Base-by-base conservation (phyloP, 2,888 invertebrate species). In the Bimastos eiseni region DNA sequence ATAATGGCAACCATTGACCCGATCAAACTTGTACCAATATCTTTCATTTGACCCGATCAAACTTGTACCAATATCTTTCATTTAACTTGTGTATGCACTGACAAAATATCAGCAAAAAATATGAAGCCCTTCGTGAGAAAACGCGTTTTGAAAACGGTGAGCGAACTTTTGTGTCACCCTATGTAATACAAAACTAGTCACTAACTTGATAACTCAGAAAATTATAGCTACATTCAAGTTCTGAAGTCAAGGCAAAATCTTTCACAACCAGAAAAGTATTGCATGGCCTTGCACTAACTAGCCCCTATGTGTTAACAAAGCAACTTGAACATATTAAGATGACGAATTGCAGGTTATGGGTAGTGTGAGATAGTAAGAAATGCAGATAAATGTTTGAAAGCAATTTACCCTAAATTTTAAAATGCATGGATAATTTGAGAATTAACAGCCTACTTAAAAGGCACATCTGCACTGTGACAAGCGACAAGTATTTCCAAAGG, bases 181-280 rank as follows among this genome's bases (percentile, higher is more conserved):
- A n/a, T n/a, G n/a, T n/a, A n/a, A n/a, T 49, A 49, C 49, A 49
- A 70, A 70, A 70, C 70, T 70, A 70, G 70, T 70, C 70, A n/a
- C 70, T 70, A 70, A 70, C n/a, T 70, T 13, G 30, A 17, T 70
- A 70, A 70, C 70, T 70, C 70, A 70, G n/a, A 70, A 70, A 70
- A 70, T 70, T n/a, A 70, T n/a, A n/a, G 70, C 70, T 70, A 70
- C n/a, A 8, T 70, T 70, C 70, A 70, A 70, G 70, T 70, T 70
- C 70, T 70, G 30, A 70, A 70, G 70, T 70, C 6, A n/a, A 70
- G 70, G 70, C 70, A 30, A 11, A 70, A 70, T 70, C 70, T 70
- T 70, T 70, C 70, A 70, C 70, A 70, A 70, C 70, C 70, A 70
- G 70, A 70, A 8, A n/a, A n/a, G 70, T 70, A 70, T 70, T 70